These are phyloP conservation scores for Actinia equina DNA, from an alignment of 64 coral and sea anemone species.

Conservation along the genomic window DNA sequence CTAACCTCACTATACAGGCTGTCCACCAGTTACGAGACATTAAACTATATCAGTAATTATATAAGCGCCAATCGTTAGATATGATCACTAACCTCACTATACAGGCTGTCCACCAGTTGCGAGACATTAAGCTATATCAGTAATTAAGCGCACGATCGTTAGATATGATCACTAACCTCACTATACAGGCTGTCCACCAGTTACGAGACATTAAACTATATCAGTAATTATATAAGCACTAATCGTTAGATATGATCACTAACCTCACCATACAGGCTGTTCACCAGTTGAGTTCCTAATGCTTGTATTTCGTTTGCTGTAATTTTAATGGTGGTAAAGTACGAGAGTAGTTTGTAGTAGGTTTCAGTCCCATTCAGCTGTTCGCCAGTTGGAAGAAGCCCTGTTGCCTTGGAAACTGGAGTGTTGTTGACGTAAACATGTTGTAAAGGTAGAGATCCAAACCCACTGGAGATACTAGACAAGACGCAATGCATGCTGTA, in stretches of 20 bases:
- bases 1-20: slow-evolving; percentile 66
- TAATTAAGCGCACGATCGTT: too few species aligned
- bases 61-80: too few species aligned
- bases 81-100: slow-evolving; percentile 43
- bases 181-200: slow-evolving; percentile 46
- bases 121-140: too few species aligned
- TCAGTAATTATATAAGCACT: too few species aligned
- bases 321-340: slow-evolving; percentile 50
- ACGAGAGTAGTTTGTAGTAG: slow-evolving; percentile 54
- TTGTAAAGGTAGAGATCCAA: slow-evolving; percentile 45
- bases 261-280: slow-evolving; percentile 67
- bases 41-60: too few species aligned
- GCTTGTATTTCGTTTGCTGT: slow-evolving; percentile 54
- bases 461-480: slow-evolving; percentile 37
- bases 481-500: slow-evolving; percentile 62
- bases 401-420: not conserved
- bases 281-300: slow-evolving; percentile 42
- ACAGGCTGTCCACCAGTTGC: slow-evolving; percentile 45
- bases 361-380: slow-evolving; percentile 20
- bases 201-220: not conserved
- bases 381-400: slow-evolving; percentile 48
- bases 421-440: slow-evolving; percentile 50
- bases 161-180: not conserved
- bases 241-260: not conserved
- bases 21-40: slow-evolving; percentile 12